Percentiles rank a stretch among this genome's conserved stretches.
These are phyloP conservation scores for Brienomyrus brachyistius DNA, from an alignment of 2,113 vertebrate species.

Conservation along the genomic window DNA sequence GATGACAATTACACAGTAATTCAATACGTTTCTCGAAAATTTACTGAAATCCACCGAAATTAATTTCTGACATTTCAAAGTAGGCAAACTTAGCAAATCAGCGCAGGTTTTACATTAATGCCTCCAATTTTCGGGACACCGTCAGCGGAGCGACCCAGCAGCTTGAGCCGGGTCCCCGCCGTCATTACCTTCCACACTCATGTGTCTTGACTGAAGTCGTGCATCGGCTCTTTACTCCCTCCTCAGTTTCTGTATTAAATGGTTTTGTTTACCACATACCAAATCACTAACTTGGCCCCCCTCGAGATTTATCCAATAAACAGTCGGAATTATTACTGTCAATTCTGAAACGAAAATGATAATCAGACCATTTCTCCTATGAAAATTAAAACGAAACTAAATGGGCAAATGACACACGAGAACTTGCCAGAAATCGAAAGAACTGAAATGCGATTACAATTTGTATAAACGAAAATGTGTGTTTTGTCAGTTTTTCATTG, in stretches of 20 bases:
- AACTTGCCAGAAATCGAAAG: not conserved
- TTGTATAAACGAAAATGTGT: not conserved
- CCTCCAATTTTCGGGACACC: not conserved
- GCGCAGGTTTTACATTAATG: not conserved
- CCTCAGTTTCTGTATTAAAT: not conserved
- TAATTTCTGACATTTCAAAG: too few relatives aligned
- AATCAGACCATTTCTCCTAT: not conserved
- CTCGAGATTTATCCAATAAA: not conserved
- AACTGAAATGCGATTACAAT: too few relatives aligned
- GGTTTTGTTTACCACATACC: not conserved
- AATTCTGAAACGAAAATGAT: not conserved
- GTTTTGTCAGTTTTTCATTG: not conserved
- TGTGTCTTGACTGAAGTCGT: not conserved
- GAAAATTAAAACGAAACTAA: not conserved
- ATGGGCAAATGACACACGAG: not conserved
- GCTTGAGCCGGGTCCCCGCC: not conserved
- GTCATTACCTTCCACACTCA: not conserved
- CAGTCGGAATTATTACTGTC: not conserved
- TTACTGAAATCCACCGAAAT: too few relatives aligned
- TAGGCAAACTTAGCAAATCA: too few relatives aligned
- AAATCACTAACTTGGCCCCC: too few relatives aligned
- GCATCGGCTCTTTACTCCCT: not conserved
- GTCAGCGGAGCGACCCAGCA: too few relatives aligned
- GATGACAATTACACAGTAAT: too few relatives aligned
- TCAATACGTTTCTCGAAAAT: too few relatives aligned